These are phyloP conservation scores for Schlechtendalia chinensis DNA, from an alignment of 1,140 invertebrate genomes.

Conservation along the genomic window DNA sequence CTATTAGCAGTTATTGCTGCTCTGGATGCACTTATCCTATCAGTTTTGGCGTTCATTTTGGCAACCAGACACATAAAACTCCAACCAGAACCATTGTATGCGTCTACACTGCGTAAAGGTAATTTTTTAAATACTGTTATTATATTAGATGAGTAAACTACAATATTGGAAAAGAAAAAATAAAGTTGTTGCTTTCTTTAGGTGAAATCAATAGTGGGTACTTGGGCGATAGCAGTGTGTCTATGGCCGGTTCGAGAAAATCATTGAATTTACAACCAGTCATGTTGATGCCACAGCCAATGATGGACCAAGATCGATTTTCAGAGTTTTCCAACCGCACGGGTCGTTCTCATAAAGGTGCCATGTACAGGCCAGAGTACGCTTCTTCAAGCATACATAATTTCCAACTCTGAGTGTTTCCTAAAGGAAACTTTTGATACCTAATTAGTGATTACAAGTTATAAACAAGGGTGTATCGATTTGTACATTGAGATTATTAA, in stretches of 20 bases:
- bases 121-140: not conserved
- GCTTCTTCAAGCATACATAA: conserved; percentile 63
- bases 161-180: not conserved
- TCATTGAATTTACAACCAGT: conserved; percentile 84
- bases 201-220: conserved; percentile 85
- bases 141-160: not conserved
- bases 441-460: not conserved
- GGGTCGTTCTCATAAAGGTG: conserved; percentile 58
- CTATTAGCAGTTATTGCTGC: conserved; percentile 88
- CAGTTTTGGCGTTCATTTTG: conserved; percentile 89
- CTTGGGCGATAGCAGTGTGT: conserved; percentile 71
- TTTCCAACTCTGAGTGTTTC: conserved; percentile 60
- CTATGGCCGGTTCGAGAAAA: conserved; percentile 77
- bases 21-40: conserved; percentile 83
- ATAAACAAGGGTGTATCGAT: not conserved
- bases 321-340: conserved; percentile 74
- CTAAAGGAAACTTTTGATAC: not conserved
- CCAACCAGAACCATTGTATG: conserved; percentile 75
- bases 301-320: conserved; percentile 65
- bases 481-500: not conserved
- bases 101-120: conserved; percentile 53
- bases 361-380: conserved; percentile 60
- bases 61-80: conserved; percentile 83
- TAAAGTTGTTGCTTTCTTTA: conserved; percentile 57
- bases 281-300: conserved; percentile 69